Evolutionary conservation across 2,888 invertebrate genomes (phyloP).

Genomic region (Pecten maximus): DNA sequence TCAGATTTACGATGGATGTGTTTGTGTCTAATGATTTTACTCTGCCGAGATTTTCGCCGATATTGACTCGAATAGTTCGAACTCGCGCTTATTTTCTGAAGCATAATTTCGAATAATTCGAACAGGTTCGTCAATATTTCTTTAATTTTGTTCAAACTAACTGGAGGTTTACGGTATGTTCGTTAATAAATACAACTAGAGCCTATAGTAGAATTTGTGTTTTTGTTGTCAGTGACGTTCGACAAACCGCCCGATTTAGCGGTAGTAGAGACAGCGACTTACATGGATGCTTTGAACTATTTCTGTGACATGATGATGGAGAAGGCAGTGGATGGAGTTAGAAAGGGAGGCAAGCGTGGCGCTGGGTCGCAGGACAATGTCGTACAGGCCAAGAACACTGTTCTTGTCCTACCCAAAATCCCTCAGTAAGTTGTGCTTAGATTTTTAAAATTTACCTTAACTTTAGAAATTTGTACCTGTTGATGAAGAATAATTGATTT

Average conservation of each 20-base stretch:
- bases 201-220: neutral
- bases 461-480: constrained; percentile 13
- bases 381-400: constrained; percentile 79
- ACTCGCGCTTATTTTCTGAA: too few relatives aligned
- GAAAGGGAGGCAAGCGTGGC: constrained; percentile 61
- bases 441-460: neutral
- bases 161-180: too few relatives aligned
- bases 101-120: too few relatives aligned
- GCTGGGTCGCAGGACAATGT: constrained; percentile 66
- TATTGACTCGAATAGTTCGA: too few relatives aligned
- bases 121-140: too few relatives aligned
- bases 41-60: too few relatives aligned
- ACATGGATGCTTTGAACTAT: constrained; percentile 81
- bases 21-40: too few relatives aligned
- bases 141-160: too few relatives aligned
- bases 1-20: too few relatives aligned
- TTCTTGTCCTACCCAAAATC: constrained; percentile 80
- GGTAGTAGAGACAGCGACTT: constrained; percentile 78
- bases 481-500: neutral
- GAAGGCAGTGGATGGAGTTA: constrained; percentile 75
- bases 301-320: constrained; percentile 81
- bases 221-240: constrained; percentile 73
- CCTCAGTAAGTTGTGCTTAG: constrained; percentile 70
- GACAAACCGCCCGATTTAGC: constrained; percentile 73
- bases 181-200: neutral